Base-by-base conservation (phyloP, 2,888 invertebrate genomes). In the Enchytraeus crypticus region DNA sequence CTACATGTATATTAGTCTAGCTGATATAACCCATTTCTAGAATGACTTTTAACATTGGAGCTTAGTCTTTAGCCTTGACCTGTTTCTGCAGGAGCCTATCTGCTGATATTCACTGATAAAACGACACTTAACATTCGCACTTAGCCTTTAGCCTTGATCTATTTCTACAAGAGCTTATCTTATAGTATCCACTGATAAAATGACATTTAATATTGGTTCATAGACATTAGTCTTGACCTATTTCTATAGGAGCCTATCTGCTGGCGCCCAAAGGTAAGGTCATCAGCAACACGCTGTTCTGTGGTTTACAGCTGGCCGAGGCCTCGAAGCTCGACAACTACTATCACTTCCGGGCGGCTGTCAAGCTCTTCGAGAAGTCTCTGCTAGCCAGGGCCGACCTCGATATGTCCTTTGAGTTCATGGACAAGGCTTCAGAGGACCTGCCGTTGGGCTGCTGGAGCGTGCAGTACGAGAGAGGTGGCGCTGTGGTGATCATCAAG, bases 331-430 rank as follows among this genome's bases (percentile, higher is more conserved):
- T 88, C 1, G 86, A 85, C 57, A 87, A 87, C 3, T 92, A 88
- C 77, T 82, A 88, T 63, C 89, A 92, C 71, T 87, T 86, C 69
- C 83, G 91, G 62, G 74, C 76, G 49, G 71, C 78, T 1, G 69
- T 70, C 34, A 62, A 70, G 74, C 81, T 59, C 85, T 88, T 0
- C 83, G 85, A 68, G 84, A 87, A 71, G 86, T 88, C 90, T 78
- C 82, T 90, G 8, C 81, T 89, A 1, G 86, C 86, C 18, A 83
- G 88, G 61, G 84, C 84, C 33, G 89, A 90, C 78, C 88, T 90
- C 69, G 90, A 92, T 79, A 89, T 87, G 72, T 85, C 90, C 14
- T 83, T 87, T 71, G 92, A 92, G 77, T 92, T 92, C 76, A 80
- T 92, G 68, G 92, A 92, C 75, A 85, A 87, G 0, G 81, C 90